These are phyloP conservation scores for Mus minutoides DNA, from an alignment of 2,797 vertebrate species.

Conservation along the genomic window DNA sequence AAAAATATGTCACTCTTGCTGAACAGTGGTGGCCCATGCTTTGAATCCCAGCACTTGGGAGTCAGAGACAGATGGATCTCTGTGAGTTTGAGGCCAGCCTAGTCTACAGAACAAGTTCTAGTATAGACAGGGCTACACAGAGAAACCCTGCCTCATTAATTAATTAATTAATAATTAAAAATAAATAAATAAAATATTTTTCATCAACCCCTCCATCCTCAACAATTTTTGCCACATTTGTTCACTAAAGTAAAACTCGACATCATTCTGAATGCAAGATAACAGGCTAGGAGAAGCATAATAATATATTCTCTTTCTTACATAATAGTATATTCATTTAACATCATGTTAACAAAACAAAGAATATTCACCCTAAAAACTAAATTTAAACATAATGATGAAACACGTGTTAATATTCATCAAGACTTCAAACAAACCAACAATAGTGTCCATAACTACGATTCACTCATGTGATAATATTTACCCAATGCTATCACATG, in stretches of 20 bases:
- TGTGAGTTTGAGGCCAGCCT: neutral
- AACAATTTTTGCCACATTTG: neutral
- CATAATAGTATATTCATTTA: neutral
- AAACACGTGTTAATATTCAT: neutral
- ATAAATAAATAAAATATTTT: neutral
- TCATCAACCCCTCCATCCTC: neutral
- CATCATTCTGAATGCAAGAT: slow-evolving; percentile 10
- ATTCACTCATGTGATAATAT: neutral
- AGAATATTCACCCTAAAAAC: slow-evolving; percentile 29
- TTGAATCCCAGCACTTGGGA: neutral
- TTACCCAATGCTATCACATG: neutral
- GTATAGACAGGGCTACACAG: neutral
- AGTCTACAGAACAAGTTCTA: neutral
- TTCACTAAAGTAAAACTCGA: slow-evolving; percentile 44
- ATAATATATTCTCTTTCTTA: too few relatives aligned
- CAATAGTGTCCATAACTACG: neutral
- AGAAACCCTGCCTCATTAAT: neutral
- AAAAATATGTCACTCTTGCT: neutral
- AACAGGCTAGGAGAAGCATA: neutral
- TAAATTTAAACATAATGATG: neutral
- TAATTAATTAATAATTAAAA: neutral
- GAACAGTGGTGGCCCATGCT: neutral
- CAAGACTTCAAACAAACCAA: slow-evolving; percentile 50
- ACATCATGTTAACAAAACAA: slow-evolving; percentile 14
- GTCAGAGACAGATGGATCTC: neutral